Conservation (phyloP, 2,797 vertebrate genomes). For the Anisognathus igniventris region DNA sequence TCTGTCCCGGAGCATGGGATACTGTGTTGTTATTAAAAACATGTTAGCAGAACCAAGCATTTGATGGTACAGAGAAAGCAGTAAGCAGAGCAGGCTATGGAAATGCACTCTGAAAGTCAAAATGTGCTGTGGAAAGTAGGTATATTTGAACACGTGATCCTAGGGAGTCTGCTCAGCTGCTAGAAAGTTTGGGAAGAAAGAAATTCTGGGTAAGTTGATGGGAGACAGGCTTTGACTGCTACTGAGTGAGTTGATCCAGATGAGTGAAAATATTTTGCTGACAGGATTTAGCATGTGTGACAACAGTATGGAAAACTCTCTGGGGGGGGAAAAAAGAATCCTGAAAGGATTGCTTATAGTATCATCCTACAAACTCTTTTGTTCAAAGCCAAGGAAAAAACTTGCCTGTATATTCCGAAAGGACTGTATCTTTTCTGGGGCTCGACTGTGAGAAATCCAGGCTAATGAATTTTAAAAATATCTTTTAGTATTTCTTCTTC, state of each 20-base stretch:
- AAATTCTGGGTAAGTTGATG: neutral
- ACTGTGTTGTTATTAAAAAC: neutral
- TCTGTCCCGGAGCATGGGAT: neutral
- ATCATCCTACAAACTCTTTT: neutral
- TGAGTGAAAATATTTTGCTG: constrained; percentile 9
- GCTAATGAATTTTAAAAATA: neutral
- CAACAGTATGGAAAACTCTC: neutral
- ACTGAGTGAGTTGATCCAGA: constrained; percentile 7
- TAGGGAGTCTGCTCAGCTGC: neutral
- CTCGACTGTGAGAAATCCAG: neutral
- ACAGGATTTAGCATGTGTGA: neutral
- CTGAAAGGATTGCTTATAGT: neutral
- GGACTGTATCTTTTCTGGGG: neutral
- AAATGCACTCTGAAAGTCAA: neutral
- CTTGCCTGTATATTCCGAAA: neutral
- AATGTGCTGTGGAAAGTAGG: neutral
- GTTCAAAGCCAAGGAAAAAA: neutral
- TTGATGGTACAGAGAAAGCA: neutral
- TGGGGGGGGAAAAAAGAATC: neutral
- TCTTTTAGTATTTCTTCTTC: neutral
- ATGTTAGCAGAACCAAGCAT: neutral
- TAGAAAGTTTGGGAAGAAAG: neutral
- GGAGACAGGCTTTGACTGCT: neutral
- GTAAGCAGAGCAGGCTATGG: neutral
- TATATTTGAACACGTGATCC: neutral